Conservation (phyloP, 2,113 vertebrate species). For the Corvus cornix region DNA sequence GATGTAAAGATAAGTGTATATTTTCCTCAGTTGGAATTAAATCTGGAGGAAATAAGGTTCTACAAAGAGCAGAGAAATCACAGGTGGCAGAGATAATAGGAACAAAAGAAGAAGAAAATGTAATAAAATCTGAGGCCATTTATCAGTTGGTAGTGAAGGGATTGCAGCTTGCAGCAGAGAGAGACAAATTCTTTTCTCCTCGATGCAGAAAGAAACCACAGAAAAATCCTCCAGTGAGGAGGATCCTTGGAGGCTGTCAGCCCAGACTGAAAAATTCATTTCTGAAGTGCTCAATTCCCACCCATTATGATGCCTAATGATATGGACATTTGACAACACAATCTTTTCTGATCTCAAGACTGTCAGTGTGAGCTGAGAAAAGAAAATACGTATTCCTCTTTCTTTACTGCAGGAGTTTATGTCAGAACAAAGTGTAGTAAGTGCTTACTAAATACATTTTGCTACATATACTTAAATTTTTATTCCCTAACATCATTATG, state of each 20-base stretch:
- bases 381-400: not conserved
- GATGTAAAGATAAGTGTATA: not conserved
- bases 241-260: not conserved
- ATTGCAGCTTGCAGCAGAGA: not conserved
- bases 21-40: not conserved
- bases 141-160: not conserved
- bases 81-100: not conserved
- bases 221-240: not conserved
- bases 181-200: not conserved
- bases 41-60: constrained; percentile 8
- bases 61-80: not conserved
- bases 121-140: constrained; percentile 20
- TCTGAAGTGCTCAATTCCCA: not conserved
- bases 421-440: not conserved
- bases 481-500: not conserved
- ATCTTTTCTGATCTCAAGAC: not conserved
- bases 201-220: not conserved
- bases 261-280: not conserved
- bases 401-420: not conserved
- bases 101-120: constrained; percentile 12
- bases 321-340: not conserved
- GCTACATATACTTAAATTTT: not conserved
- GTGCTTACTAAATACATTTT: not conserved
- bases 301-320: not conserved
- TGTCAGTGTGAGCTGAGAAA: not conserved